Base-by-base conservation (phyloP, 2,888 invertebrate species). In the Urechis unicinctus region DNA sequence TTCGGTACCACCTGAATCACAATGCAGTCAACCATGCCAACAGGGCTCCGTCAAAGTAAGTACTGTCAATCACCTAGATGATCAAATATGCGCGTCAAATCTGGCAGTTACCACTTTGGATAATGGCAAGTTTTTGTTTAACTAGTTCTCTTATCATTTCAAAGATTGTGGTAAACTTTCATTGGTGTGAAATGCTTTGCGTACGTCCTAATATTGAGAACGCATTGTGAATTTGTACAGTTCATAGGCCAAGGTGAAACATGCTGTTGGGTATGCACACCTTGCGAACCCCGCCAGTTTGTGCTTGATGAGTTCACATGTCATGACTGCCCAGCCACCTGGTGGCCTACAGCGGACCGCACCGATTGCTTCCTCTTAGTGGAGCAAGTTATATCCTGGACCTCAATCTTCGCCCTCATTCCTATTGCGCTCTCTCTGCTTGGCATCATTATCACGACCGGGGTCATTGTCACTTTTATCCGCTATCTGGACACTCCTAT, bases 401-500 rank as follows among this genome's bases (percentile, higher is more conserved):
- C 63, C 58, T 66, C 68, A n/a, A 78, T 83, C 0, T 86, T 85
- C 67, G 84, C 86, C 13, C 79, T 86, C 44, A 81, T 83, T 21
- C 86, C 87, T 1, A 80, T 85, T 53, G 81, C 79, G 22, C 82
- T 87, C 59, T 82, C 86, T 1, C 81, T 82, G 47, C 66, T 86
- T 9, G 86, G 86, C 0, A 84, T 86, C 50, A 59, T 83, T 17
- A 75, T 82, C 60, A 87, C 86, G 0, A 68, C 83, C 13, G 76
- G 82, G 31, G 84, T 86, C 21, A 85, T 85, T 48, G 78, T 80
- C 3, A 72, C 85, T 1, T 85, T 87, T 72, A 80, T 86, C 52
- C 81, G 81, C 52, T 82, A 85, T 71, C 83, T 85, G 59, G 85
- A 86, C 69, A 86, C 85, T 0, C 85, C 85, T 6, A 79, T 86